Evolutionary conservation across 2,797 vertebrate species (phyloP), one percentile per base, ranked within the genome.

Genomic region (Aphelocoma californica): DNA sequence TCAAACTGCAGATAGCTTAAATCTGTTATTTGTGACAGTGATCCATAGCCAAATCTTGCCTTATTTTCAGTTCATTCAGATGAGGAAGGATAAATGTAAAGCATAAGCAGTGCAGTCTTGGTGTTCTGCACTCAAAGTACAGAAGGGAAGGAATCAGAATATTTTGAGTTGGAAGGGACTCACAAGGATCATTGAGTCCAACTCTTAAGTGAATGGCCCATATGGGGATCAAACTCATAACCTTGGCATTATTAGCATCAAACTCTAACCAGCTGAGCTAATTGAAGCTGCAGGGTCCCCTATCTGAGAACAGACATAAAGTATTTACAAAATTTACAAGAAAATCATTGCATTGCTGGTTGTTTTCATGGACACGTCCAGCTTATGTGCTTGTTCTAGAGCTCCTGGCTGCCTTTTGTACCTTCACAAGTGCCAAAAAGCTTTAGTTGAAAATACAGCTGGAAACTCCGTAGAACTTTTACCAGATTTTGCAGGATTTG

Each of bases 401-500:
- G 48, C 36, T 75, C 48, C 88, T 92, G 79, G 60, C 90, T 85
- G 66, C 74, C 69, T 74, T 34, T 42, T 0, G 0, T 84, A 29
- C 60, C 42, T 94, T 86, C 19, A 5, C 19, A 26, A 82, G 53
- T 77, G 81, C 81, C 83, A 92, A 61, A 86, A 88, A 34, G 5
- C 40, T 82, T 86, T 58, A 90, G 77, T 86, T 84, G n/a, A 84
- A 93, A 84, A 56, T 77, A 44, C 86, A 92, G 78, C 74, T 95
- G 94, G 67, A 95, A 90, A 66, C 51, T 84, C 14, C 0, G 0
- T 70, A 73, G 74, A 88, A 85, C 71, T 90, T 81, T 29, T 67
- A 94, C 93, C 83, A 86, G 70, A 69, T 90, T 88, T 88, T 94
- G 83, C 80, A 91, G 91, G 82, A 91, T 91, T 95, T 96, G 81